Evolutionary conservation across 2,888 invertebrate species (phyloP).

Genomic region (Nebria salina): DNA sequence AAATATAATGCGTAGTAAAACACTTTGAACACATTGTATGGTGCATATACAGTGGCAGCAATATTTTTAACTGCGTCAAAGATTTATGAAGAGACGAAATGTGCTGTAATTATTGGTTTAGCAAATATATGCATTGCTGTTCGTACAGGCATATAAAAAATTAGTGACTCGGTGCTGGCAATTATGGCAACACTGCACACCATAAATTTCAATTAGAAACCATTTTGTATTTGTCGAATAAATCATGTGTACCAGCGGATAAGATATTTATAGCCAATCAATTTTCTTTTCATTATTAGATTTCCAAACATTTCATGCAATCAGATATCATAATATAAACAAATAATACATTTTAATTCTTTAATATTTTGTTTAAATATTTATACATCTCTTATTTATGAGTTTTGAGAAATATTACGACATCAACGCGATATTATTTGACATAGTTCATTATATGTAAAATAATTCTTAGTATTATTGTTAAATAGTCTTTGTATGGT

Average conservation of each 20-base stretch:
- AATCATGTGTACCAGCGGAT: not conserved
- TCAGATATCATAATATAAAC: too few relatives aligned
- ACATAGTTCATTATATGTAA: too few relatives aligned
- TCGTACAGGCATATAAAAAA: not conserved
- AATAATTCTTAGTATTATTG: too few relatives aligned
- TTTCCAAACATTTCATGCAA: not conserved
- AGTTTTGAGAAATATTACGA: too few relatives aligned
- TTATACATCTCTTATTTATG: too few relatives aligned
- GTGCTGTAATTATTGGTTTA: not conserved
- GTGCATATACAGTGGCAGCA: constrained; percentile 5
- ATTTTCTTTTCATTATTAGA: not conserved
- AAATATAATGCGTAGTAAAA: not conserved
- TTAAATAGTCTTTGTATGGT: too few relatives aligned
- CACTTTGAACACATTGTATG: constrained; percentile 29
- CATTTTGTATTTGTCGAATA: constrained; percentile 1
- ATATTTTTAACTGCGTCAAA: not conserved
- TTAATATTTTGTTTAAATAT: too few relatives aligned
- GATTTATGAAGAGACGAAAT: not conserved
- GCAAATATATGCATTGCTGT: not conserved
- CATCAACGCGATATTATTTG: too few relatives aligned
- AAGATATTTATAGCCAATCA: not conserved
- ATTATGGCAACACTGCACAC: constrained; percentile 1
- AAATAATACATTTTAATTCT: too few relatives aligned
- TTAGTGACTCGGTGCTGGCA: not conserved
- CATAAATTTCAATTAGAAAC: not conserved